Base-by-base conservation (phyloP, 2,113 vertebrate genomes). In the Prionailurus viverrinus region DNA sequence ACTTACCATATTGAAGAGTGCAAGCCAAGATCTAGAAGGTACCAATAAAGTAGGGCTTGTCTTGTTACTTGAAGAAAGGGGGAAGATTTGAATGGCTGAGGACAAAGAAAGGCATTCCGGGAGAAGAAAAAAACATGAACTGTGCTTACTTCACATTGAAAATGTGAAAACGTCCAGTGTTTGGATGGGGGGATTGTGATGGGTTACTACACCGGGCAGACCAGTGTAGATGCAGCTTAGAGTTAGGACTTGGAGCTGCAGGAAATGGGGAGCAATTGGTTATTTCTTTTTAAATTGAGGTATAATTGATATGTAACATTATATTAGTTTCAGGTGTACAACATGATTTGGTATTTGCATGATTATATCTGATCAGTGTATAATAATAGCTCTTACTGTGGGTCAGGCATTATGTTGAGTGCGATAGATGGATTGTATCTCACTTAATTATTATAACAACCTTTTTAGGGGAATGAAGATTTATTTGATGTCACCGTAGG, bases 341-440 rank as follows among this genome's bases (percentile, higher is more conserved):
- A 69, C 13, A 45, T 25, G 48, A 82, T 92, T 90, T 25, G 10
- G 13, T 71, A 82, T 71, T 58, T 81, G 27, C 16, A 91, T 55
- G 66, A 94, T 82, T 76, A 94, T 58, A 92, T 95, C n/a, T 79
- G 36, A 74, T 80, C 25, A 48, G 53, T 74, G n/a, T n/a, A 48
- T 89, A 89, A 82, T 61, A 76, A 74, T 29, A 87, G 68, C 29
- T 79, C 48, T 93, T 82, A 92, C 71, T 48, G 69, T 89, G 25
- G 65, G 16, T 33, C 36, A 25, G 27, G n/a, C 41, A 76, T 90
- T 92, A 76, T 53, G 58, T 36, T 83, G 93, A 92, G 21, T 84
- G 68, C 7, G 23, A 95, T 76, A 55, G 45, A 84, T 48, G 15
- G 7, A 76, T 81, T 83, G 79, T 83, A 79, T 79, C n/a, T 93